Percentiles rank a stretch among this genome's conserved stretches.
phyloP scores from a whole-genome alignment of 2,888 invertebrate genomes.

The Melinaea marsaeus region DNA sequence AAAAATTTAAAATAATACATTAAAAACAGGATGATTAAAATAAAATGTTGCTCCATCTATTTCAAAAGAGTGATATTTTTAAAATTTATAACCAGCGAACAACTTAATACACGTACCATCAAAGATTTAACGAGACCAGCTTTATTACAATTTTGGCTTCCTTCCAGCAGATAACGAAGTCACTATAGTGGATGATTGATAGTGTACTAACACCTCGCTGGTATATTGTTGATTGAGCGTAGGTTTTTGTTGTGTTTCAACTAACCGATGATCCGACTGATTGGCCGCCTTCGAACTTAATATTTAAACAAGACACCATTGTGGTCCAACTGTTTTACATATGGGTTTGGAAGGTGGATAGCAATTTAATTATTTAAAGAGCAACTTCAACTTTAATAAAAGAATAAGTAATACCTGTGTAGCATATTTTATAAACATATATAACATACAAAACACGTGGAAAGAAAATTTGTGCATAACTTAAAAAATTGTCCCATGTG shows the following conservation, averaged over 20 bases:
- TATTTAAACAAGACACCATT: slow-evolving; percentile 68
- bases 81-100: slow-evolving; percentile 39
- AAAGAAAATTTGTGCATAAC: no score
- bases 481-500: no score
- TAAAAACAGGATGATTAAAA: slow-evolving; percentile 1
- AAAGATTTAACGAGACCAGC: slow-evolving; percentile 66
- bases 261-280: slow-evolving; percentile 68
- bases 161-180: slow-evolving; percentile 64
- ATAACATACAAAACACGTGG: no score
- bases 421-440: no score
- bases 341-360: slow-evolving; percentile 21
- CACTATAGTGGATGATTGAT: slow-evolving; percentile 62
- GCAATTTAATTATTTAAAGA: slow-evolving; percentile 15
- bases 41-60: slow-evolving; percentile 9
- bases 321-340: slow-evolving; percentile 41
- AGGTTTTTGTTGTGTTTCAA: slow-evolving; percentile 72
- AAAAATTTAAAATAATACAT: not conserved
- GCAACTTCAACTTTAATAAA: slow-evolving; percentile 6
- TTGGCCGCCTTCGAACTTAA: slow-evolving; percentile 68
- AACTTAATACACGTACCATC: slow-evolving; percentile 56
- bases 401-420: slow-evolving; percentile 9
- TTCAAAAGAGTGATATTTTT: slow-evolving; percentile 30
- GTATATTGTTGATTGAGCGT: slow-evolving; percentile 71
- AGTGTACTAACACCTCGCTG: slow-evolving; percentile 70
- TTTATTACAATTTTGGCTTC: slow-evolving; percentile 72